Evolutionary conservation across 2,888 invertebrate species (phyloP).

Genomic region (Maniola hyperantus): DNA sequence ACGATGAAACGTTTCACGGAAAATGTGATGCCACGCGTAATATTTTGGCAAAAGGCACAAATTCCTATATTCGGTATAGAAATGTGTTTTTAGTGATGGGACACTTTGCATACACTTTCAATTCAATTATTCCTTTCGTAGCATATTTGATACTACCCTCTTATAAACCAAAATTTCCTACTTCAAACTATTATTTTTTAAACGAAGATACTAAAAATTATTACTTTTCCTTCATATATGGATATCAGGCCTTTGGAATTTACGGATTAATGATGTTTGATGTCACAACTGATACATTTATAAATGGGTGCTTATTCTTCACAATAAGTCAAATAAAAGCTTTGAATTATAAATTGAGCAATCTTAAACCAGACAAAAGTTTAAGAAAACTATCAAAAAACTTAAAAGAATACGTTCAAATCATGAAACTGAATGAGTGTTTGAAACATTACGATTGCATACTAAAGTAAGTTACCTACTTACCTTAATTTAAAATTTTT

Average conservation of each 20-base stretch:
- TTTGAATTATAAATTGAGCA: conserved; percentile 15
- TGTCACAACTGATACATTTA: conserved; percentile 15
- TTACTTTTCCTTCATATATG: conserved; percentile 20
- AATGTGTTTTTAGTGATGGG: conserved; percentile 20
- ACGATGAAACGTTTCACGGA: conserved; percentile 24
- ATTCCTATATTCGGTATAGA: conserved; percentile 24
- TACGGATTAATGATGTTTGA: conserved; percentile 31
- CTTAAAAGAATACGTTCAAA: conserved; percentile 10
- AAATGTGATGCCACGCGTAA: conserved; percentile 17
- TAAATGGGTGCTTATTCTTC: conserved; percentile 27
- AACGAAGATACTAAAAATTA: conserved; percentile 14
- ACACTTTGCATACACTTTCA: conserved; percentile 24
- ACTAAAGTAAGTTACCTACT: conserved; percentile 20
- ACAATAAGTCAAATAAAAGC: conserved; percentile 25
- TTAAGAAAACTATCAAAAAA: conserved; percentile 8
- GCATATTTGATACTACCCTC: conserved; percentile 11
- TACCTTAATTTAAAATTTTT: too few species aligned
- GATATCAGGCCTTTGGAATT: conserved; percentile 26
- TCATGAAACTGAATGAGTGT: conserved; percentile 22
- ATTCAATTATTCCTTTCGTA: conserved; percentile 17
- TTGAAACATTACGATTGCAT: conserved; percentile 27
- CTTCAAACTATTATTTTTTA: conserved; percentile 30
- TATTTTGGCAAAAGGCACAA: conserved; percentile 16
- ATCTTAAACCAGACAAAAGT: conserved; percentile 10
- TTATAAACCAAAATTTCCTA: conserved; percentile 24